Percentiles rank a stretch among this genome's conserved stretches.
Evolutionary conservation across 2,888 invertebrate genomes (phyloP).

Genomic region (Latrodectus hesperus): DNA sequence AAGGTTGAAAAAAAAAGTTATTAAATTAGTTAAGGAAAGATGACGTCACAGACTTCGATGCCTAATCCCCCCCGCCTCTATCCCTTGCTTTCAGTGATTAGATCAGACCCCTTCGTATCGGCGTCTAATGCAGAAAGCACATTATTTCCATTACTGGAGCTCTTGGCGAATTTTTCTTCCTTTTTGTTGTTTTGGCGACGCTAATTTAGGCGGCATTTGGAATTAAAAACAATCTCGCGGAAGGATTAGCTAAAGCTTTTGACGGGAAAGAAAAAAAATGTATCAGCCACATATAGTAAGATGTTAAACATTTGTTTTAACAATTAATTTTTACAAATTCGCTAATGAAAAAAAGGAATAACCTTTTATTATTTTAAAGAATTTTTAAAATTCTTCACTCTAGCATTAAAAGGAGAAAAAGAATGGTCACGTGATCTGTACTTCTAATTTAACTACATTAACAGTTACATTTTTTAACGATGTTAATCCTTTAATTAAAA

Average conservation of each 20-base stretch:
- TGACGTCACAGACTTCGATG: no score
- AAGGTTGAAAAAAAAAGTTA: no score
- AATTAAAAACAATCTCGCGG: conserved; percentile 39
- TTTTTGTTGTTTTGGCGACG: conserved; percentile 46
- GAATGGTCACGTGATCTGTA: not conserved
- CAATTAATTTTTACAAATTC: no score
- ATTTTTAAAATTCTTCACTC: not conserved
- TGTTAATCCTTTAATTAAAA: conserved; percentile 7
- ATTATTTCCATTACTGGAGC: not conserved
- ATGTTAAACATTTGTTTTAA: no score
- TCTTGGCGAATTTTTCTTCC: conserved; percentile 1
- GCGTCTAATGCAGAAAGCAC: not conserved
- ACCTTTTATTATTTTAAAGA: not conserved
- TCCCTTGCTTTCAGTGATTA: no score
- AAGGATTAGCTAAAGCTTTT: conserved; percentile 51
- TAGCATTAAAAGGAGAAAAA: not conserved
- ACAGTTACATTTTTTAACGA: not conserved
- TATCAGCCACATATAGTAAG: no score
- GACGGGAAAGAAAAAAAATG: not conserved
- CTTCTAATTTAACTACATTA: not conserved
- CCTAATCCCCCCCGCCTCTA: no score
- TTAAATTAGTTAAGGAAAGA: no score
- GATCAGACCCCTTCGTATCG: not conserved
- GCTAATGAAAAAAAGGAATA: no score
- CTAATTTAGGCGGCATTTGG: conserved; percentile 45